A percentile compares a stretch with the other conserved stretches of the same genome.
These are phyloP conservation scores for Phylloscopus trochiloides DNA, from an alignment of 2,113 vertebrate species.

Conservation along the genomic window DNA sequence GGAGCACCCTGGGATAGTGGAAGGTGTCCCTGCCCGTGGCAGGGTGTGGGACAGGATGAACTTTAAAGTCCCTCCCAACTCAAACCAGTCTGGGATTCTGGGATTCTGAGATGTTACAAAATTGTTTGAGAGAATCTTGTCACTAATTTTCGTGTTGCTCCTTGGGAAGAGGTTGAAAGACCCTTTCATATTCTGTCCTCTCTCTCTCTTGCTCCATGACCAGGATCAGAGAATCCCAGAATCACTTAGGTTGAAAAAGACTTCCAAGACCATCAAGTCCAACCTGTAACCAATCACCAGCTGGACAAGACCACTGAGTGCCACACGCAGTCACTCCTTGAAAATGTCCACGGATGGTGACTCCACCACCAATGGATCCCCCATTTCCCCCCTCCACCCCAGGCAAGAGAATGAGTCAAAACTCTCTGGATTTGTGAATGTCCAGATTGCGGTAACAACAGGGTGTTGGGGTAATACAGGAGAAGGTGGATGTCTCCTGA, in stretches of 20 bases:
- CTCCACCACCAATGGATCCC: neutral
- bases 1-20: neutral
- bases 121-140: neutral
- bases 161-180: neutral
- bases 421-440: neutral
- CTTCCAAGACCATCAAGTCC: neutral
- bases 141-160: neutral
- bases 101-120: neutral
- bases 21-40: neutral
- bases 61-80: neutral
- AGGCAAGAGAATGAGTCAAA: neutral
- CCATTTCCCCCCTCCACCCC: neutral
- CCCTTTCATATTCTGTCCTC: neutral
- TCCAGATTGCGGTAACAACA: neutral
- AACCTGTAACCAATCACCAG: neutral
- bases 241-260: neutral
- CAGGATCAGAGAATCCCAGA: neutral
- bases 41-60: neutral
- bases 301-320: neutral
- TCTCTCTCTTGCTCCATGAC: neutral
- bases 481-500: neutral
- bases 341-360: neutral
- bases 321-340: neutral
- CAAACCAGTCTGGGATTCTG: neutral
- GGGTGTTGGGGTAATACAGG: fast-evolving